Conservation (phyloP, 2,797 vertebrate genomes). For the Steatocranus sp. region DNA sequence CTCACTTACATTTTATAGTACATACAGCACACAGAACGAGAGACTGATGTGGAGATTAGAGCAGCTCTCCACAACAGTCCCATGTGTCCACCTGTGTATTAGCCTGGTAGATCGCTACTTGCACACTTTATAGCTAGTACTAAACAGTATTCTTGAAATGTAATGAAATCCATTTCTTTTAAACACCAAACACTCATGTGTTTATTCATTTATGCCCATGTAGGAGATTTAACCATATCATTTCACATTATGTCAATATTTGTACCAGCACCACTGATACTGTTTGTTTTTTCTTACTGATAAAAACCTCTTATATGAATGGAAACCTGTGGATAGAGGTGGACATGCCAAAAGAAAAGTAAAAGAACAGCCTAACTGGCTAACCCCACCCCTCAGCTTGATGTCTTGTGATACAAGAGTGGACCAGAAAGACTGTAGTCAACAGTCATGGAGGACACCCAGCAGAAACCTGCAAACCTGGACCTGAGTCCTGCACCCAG, state of each 20-base stretch:
- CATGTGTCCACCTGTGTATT: neutral
- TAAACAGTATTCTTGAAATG: neutral
- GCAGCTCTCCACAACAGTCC: neutral
- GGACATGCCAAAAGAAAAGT: neutral
- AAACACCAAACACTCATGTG: neutral
- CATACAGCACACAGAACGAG: neutral
- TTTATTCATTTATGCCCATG: neutral
- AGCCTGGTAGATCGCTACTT: neutral
- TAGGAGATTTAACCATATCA: neutral
- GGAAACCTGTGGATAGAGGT: conserved; percentile 4
- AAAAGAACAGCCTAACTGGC: conserved; percentile 45
- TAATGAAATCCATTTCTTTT: neutral
- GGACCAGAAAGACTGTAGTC: conserved; percentile 24
- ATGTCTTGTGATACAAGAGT: conserved; percentile 29
- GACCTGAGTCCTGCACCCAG: conserved; percentile 42
- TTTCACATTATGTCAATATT: neutral
- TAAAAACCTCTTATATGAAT: conserved; percentile 3
- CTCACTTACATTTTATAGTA: neutral
- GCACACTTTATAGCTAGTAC: neutral
- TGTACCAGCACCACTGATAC: neutral
- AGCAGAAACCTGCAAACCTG: conserved; percentile 38
- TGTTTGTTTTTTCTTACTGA: neutral
- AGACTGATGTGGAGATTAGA: neutral
- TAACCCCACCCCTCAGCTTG: conserved; percentile 26
- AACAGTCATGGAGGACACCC: conserved; percentile 67